Percentiles rank a stretch among this genome's conserved stretches.
These are phyloP conservation scores for Premnoplex brunnescens DNA, from an alignment of 2,797 vertebrate species.

Conservation along the genomic window DNA sequence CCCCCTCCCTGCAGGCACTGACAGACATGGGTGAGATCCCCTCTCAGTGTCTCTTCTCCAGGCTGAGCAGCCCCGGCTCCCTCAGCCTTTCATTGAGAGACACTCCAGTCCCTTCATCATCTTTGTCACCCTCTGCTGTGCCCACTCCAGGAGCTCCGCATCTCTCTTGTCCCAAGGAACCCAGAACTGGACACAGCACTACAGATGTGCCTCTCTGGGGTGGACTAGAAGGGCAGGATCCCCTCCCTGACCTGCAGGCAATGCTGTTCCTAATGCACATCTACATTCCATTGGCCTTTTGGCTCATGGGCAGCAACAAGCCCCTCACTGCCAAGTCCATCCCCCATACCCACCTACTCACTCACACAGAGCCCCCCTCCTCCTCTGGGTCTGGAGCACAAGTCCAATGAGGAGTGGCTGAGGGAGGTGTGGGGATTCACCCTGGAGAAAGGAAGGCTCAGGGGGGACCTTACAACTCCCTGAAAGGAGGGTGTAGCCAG, in stretches of 20 bases:
- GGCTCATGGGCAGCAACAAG: neutral
- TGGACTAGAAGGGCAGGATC: neutral
- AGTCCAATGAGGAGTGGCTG: neutral
- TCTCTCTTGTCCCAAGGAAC: neutral
- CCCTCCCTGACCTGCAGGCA: neutral
- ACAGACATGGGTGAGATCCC: accelerated
- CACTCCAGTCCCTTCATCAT: neutral
- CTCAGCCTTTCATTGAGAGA: neutral
- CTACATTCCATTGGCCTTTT: neutral
- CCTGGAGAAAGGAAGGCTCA: neutral
- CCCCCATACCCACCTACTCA: neutral
- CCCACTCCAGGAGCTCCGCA: neutral
- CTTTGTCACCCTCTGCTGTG: neutral
- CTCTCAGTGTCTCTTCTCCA: neutral
- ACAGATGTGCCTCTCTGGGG: neutral
- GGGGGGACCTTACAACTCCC: neutral
- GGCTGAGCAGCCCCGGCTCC: neutral
- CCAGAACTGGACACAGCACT: neutral
- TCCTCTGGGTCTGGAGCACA: neutral
- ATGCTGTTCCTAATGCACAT: neutral
- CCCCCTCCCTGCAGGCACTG: neutral
- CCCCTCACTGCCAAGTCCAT: neutral
- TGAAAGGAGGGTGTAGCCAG: neutral
- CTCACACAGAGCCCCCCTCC: accelerated
- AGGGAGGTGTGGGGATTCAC: neutral